These are phyloP conservation scores for Beroe forskalii DNA, from an alignment of 37 sponge, comb jelly and placozoan species.

Conservation along the genomic window DNA sequence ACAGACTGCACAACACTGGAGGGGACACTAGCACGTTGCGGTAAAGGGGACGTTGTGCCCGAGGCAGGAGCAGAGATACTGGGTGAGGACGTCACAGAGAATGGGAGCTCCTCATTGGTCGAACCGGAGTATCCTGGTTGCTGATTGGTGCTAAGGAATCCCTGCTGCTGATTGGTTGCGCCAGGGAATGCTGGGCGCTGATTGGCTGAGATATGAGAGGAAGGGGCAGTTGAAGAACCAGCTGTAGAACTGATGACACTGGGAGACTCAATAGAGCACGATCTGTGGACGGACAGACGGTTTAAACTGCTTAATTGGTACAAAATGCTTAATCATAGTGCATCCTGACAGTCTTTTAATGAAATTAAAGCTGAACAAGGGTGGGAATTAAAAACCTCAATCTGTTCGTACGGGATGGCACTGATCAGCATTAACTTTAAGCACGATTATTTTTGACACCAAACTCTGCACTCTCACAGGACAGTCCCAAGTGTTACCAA, in stretches of 20 bases:
- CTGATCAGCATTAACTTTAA: background rate
- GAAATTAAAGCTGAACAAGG: background rate
- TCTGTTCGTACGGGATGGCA: no score
- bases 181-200: background rate
- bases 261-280: background rate
- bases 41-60: no score
- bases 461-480: background rate
- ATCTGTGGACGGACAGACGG: no score
- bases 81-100: no score
- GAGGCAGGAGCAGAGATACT: no score
- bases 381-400: background rate
- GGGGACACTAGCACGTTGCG: no score
- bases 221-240: conserved; percentile 1
- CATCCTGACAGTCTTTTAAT: no score
- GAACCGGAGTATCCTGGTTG: no score
- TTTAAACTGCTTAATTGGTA: no score
- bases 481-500: background rate
- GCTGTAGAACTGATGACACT: background rate
- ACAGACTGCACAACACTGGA: no score
- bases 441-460: background rate
- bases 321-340: no score
- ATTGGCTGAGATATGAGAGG: background rate
- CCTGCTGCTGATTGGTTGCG: background rate
- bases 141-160: background rate
- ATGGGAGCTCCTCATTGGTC: no score